Conservation (phyloP, 1,140 invertebrate species). For the Drosophila setifemur region DNA sequence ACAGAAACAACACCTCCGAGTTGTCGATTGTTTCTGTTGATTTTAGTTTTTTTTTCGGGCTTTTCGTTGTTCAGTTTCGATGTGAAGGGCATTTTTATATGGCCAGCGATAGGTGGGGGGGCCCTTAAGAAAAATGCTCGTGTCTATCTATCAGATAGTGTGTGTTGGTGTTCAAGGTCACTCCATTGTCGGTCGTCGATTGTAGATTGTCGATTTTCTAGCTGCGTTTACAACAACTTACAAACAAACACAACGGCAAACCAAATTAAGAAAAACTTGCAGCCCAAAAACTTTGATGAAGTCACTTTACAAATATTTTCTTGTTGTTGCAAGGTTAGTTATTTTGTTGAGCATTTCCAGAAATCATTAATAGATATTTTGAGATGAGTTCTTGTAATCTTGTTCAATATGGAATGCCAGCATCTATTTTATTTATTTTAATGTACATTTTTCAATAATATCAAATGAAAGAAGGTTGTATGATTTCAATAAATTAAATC, state of each 20-base stretch:
- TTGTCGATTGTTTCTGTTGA: conserved; percentile 44
- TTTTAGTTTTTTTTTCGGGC: too few relatives aligned
- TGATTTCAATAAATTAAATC: too few relatives aligned
- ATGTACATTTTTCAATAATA: too few relatives aligned
- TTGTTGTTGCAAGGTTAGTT: conserved; percentile 33
- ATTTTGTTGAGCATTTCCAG: background rate
- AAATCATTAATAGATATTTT: background rate
- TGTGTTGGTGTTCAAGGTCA: conserved; percentile 34
- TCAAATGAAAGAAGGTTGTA: too few relatives aligned
- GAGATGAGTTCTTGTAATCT: conserved; percentile 2
- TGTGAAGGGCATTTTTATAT: conserved; percentile 41
- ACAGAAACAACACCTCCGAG: conserved; percentile 9
- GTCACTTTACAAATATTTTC: conserved; percentile 37
- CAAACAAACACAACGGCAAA: conserved; percentile 22
- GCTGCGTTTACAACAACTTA: conserved; percentile 26
- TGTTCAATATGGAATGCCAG: too few relatives aligned
- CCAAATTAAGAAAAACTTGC: conserved; percentile 34
- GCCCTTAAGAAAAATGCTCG: conserved; percentile 31
- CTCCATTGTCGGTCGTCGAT: conserved; percentile 28
- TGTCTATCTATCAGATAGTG: background rate
- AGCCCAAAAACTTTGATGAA: conserved; percentile 41
- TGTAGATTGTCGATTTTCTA: conserved; percentile 16
- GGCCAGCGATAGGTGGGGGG: background rate
- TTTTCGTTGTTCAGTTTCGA: conserved; percentile 18
- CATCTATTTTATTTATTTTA: too few relatives aligned